Conservation (phyloP, 2,888 invertebrate genomes). For the Drymonia ruficornis region DNA sequence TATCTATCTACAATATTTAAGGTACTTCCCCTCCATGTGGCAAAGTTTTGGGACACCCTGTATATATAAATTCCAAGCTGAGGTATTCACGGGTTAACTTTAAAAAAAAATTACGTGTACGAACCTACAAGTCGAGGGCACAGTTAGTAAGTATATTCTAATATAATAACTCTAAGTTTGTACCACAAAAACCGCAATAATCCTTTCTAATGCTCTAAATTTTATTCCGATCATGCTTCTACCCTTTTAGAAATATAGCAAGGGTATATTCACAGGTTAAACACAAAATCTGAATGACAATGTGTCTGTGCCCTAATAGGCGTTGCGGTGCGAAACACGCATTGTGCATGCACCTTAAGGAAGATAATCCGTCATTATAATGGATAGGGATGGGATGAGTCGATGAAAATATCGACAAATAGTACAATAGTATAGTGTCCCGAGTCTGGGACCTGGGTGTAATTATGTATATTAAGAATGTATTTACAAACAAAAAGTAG, state of each 20-base stretch:
- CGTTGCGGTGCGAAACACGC: conserved; percentile 76
- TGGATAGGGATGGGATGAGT: conserved; percentile 37
- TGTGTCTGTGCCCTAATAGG: conserved; percentile 69
- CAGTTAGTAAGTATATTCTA: too few relatives aligned
- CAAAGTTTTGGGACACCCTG: too few relatives aligned
- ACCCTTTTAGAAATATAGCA: conserved; percentile 24
- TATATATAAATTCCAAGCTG: too few relatives aligned
- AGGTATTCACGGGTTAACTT: too few relatives aligned
- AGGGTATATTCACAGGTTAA: conserved; percentile 69
- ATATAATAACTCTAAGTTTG: too few relatives aligned
- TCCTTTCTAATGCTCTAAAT: conserved; percentile 44
- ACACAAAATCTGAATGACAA: conserved; percentile 79
- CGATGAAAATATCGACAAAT: conserved; percentile 27
- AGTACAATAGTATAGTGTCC: neutral
- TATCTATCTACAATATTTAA: too few relatives aligned
- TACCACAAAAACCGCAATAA: neutral
- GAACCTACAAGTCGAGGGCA: too few relatives aligned
- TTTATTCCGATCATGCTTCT: conserved; percentile 52
- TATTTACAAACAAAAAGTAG: too few relatives aligned
- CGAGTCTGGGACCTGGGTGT: too few relatives aligned
- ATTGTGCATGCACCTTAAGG: conserved; percentile 58
- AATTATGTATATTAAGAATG: too few relatives aligned
- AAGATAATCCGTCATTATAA: conserved; percentile 72
- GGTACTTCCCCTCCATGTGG: too few relatives aligned
- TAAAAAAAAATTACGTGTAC: too few relatives aligned